Base-by-base conservation (phyloP, 2,888 invertebrate genomes). In the Chrysopilus asiliformis region DNA sequence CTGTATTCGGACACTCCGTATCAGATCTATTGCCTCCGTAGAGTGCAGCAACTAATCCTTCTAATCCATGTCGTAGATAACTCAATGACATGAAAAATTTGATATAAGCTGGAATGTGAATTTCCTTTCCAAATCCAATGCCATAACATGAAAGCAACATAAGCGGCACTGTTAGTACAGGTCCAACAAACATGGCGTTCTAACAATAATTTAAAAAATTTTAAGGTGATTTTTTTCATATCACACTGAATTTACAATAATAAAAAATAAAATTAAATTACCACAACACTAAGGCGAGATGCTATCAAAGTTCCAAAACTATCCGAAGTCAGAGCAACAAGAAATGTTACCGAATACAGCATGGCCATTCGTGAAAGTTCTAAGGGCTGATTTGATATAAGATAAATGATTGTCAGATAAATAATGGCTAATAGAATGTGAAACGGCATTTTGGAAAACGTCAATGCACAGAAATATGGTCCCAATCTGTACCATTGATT, bases 171-270 rank as follows among this genome's bases (percentile, higher is more conserved):
- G 80, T 72, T 39, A 82, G 55, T 1, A 85, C 82, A 12, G 94
- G 91, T 1, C 91, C 94, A 48, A 90, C 67, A 58, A 93, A 94
- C 61, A 90, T 84, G 18, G 80, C 77, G 53, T 86, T 86, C 86
- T 86, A 63, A 8, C 66, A 66, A 37, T 32, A n/a, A 26, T 18
- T 19, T 26, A 34, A 39, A 30, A 37, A 36, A n/a, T n/a, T n/a
- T n/a, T n/a, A n/a, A n/a, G n/a, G n/a, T n/a, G n/a, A n/a, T n/a
- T n/a, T 10, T 22, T 22, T 22, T 22, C 22, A 22, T 22, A 22
- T 8, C 10, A 8, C 22, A 7, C 7, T 22, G 10, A 22, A 22
- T 22, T 10, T 22, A 22, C 10, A 8, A 22, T 8, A 22, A 22
- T 22, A 8, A 22, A 8, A 22, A 22, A n/a, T n/a, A n/a, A n/a